phyloP scores from a whole-genome alignment of 2,113 vertebrate genomes.

The Toxotes jaculatrix region DNA sequence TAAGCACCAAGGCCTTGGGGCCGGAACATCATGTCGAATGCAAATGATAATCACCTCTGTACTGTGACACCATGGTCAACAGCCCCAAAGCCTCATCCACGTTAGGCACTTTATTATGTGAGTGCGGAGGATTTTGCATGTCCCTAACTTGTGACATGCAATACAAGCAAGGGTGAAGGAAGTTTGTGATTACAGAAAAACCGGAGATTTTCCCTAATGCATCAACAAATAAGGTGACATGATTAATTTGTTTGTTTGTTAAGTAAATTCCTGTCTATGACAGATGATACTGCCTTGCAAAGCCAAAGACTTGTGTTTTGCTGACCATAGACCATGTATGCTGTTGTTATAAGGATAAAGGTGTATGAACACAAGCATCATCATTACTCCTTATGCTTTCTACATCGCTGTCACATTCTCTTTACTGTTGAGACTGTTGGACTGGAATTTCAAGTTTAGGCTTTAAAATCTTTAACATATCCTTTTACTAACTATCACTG shows the following conservation, averaged over 20 bases:
- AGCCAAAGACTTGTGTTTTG: slow-evolving; percentile 2
- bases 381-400: background rate
- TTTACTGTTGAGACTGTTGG: background rate
- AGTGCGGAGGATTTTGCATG: slow-evolving; percentile 71
- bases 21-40: slow-evolving; percentile 70
- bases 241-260: slow-evolving; percentile 66
- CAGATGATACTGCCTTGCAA: slow-evolving; percentile 15
- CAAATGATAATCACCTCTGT: slow-evolving; percentile 78
- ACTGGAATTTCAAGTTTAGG: slow-evolving; percentile 5
- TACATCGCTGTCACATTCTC: background rate
- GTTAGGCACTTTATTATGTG: slow-evolving; percentile 50
- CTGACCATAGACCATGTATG: background rate
- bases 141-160: slow-evolving; percentile 62
- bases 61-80: slow-evolving; percentile 56
- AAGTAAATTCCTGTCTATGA: slow-evolving; percentile 60
- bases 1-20: slow-evolving; percentile 57
- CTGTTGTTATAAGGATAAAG: slow-evolving; percentile 20
- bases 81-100: slow-evolving; percentile 58
- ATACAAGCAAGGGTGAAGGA: slow-evolving; percentile 41
- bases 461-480: slow-evolving; percentile 3
- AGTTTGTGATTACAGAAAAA: slow-evolving; percentile 66
- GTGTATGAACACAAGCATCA: slow-evolving; percentile 1
- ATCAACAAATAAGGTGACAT: slow-evolving; percentile 53
- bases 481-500: slow-evolving; percentile 3
- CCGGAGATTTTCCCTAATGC: slow-evolving; percentile 76